Base-by-base conservation (phyloP, 2,113 vertebrate species). In the Oxygymnocypris stewartii region DNA sequence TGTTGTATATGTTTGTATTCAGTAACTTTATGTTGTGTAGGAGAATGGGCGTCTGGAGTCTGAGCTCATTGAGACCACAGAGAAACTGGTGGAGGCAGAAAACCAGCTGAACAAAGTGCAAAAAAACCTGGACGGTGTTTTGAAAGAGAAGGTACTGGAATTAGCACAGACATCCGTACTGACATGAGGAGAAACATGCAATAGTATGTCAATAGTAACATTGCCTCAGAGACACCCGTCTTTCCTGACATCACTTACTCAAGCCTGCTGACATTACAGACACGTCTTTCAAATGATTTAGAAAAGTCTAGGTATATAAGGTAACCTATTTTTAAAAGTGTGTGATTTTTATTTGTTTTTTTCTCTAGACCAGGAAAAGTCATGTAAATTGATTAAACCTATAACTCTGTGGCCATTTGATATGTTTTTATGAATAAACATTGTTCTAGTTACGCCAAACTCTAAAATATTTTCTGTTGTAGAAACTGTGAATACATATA, bases 41-140 rank as follows among this genome's bases (percentile, higher is more conserved):
- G 97, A 99, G 82, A 99, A 97, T 89, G 90, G 91, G 40, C 97
- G 97, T 83, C 92, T 99, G 85, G 97, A 99, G 85, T 94, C 90
- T 0, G 97, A 99, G 87, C 91, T 99, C 0, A 57, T 97, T 91
- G 97, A 99, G 90, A 95, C 90, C 0, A 93, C 94, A 0, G 96
- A 98, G 49, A 97, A 96, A 86, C 89, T 98, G 77, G 84, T 91
- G 0, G 96, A 97, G 5, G 95, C 93, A 12, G 95, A 98, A 87
- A 94, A 79, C 12, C 91, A 97, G 88, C 92, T 96, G 20, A 92
- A 88, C 78, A 97, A 97, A 91, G 94, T 99, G 54, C 97, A 98
- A 91, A 95, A 89, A 51, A 96, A 93, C 93, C 90, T 99, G 94
- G 97, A 98, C 71, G 97, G 93, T 0, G 88, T 98, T 81, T 93